Base-by-base conservation (phyloP, 1,140 invertebrate species). In the Drosophila kanapiae region DNA sequence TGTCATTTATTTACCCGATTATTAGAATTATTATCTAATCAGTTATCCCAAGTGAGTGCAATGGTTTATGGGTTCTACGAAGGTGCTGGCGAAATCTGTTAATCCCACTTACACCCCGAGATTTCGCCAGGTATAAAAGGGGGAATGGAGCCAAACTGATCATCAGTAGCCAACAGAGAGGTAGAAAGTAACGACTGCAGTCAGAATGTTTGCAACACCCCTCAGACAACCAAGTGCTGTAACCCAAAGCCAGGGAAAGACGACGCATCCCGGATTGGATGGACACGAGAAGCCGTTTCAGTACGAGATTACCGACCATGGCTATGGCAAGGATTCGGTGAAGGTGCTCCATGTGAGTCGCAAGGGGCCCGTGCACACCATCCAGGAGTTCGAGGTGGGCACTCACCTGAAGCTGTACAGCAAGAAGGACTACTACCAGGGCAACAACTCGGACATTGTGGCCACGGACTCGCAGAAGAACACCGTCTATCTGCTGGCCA, bases 391-490 rank as follows among this genome's bases (percentile, higher is more conserved):
- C 70, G 96, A 96, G 93, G 96, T 97, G 10, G 95, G 94, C 77
- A 96, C 96, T 3, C 95, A 95, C 61, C 93, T 97, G 16, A 95
- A 95, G 68, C 92, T 97, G n/a, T 94, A 94, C 49, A 95, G 94
- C 6, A 94, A 96, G 75, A 95, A 94, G 54, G 96, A 96, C 75
- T 96, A 95, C 81, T 82, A 94, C 1, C 79, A 93, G 14, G 92
- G 91, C n/a, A 95, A 96, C 88, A 96, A 96, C 77, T 94, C 94
- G 38, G 95, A 96, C 78, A 95, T 96, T 42, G 95, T 96, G n/a
- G 96, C 96, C 2, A 97, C 96, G 0, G 96, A 97, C 81, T 96
- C 96, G 8, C 96, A 97, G 80, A 97, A 97, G 93, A 97, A 97
- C 81, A 97, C 96, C 0, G 95, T 97, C n/a, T 97, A 97, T 85